phyloP scores from a whole-genome alignment of 2,113 vertebrate genomes.

The Apus apus region DNA sequence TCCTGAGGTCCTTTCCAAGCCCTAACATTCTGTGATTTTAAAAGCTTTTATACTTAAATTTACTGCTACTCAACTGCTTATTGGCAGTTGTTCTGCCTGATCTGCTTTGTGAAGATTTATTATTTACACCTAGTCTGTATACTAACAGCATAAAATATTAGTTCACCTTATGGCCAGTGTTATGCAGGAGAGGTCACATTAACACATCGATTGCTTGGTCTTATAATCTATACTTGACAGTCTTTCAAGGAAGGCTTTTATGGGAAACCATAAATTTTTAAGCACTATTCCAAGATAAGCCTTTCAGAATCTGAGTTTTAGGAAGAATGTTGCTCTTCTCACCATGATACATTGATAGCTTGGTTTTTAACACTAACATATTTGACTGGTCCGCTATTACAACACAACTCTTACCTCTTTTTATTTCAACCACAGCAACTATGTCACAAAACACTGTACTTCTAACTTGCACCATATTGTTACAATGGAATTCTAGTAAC shows the following conservation, averaged over 20 bases:
- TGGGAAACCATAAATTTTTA: background rate
- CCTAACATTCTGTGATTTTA: too few species aligned
- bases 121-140: background rate
- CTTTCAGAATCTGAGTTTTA: background rate
- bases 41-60: background rate
- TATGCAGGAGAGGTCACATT: background rate
- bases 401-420: background rate
- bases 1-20: too few species aligned
- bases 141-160: slow-evolving; percentile 4
- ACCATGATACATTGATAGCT: background rate
- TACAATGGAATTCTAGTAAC: background rate
- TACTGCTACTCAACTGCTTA: background rate
- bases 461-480: background rate
- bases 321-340: background rate
- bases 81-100: background rate
- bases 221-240: background rate
- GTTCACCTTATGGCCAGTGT: background rate
- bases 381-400: background rate
- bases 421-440: background rate
- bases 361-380: background rate
- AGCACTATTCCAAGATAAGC: background rate
- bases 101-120: background rate
- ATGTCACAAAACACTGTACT: background rate
- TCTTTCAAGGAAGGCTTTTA: background rate
- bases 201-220: background rate